Evolutionary conservation across 2,888 invertebrate species (phyloP).

Genomic region (Phyllotreta cruciferae): DNA sequence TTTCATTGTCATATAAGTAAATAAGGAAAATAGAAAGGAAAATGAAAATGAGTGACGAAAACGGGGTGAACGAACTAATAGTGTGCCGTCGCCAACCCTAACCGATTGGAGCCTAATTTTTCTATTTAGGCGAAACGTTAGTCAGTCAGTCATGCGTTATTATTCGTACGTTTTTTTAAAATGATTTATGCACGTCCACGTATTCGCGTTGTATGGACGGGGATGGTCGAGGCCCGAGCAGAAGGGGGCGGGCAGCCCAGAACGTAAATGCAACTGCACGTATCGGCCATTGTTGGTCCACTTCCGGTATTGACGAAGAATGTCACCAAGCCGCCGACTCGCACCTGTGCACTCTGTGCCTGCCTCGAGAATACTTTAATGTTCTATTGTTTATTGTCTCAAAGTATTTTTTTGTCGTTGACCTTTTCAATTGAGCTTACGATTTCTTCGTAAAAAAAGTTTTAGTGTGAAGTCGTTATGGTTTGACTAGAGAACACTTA

Average conservation of each 20-base stretch:
- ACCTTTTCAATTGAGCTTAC: conserved; percentile 29
- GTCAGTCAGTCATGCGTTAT: conserved; percentile 10
- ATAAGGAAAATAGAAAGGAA: background rate
- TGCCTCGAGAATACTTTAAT: conserved; percentile 37
- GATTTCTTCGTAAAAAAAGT: conserved; percentile 30
- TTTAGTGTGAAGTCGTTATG: conserved; percentile 19
- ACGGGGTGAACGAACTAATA: background rate
- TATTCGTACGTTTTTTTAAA: conserved; percentile 19
- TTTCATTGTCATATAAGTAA: background rate
- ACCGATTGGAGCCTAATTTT: conserved; percentile 27
- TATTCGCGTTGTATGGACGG: conserved; percentile 40
- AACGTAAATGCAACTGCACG: conserved; percentile 57
- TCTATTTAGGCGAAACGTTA: conserved; percentile 17
- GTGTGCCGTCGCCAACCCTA: conserved; percentile 7
- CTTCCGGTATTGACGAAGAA: conserved; percentile 55
- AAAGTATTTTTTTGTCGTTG: conserved; percentile 35
- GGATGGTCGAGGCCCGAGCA: conserved; percentile 42
- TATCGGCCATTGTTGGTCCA: conserved; percentile 56
- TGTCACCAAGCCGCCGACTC: conserved; percentile 41
- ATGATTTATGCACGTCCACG: conserved; percentile 56
- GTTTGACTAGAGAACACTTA: conserved; percentile 21
- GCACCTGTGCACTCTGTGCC: conserved; percentile 44
- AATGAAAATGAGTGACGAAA: background rate
- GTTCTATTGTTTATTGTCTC: conserved; percentile 40
- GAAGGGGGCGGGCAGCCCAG: conserved; percentile 48